Evolutionary conservation across 1,140 invertebrate species (phyloP), one percentile per base, ranked within the genome.

Genomic region (Euwallacea similis): DNA sequence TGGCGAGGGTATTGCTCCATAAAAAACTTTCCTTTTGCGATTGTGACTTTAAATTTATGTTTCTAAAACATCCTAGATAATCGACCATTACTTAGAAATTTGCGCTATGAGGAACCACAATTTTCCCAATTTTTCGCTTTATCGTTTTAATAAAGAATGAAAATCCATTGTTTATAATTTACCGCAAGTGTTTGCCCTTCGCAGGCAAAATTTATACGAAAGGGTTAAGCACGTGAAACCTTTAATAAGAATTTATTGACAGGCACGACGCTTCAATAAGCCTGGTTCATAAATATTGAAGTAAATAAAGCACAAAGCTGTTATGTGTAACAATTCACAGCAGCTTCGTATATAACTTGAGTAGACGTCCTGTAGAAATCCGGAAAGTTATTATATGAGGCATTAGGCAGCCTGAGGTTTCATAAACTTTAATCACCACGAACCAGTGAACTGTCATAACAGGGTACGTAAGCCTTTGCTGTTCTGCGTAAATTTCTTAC

Each of bases 401-500:
- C 42, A 63, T 63, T 63, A 63, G 44, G 61, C 61, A 63, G 41
- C 50, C 33, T 54, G 15, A 66, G 63, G 21, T 66, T 55, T 53
- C 63, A 66, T 66, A 66, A 66, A 66, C 63, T 66, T 66, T 66
- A 66, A 66, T 66, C 63, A 66, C 63, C 47, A 42, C 33, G 42
- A 66, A 53, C 63, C 46, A 66, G 63, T 66, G 21, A 66, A 66
- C 63, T 66, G 63, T 55, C 63, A 66, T 66, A 66, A 53, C 63
- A 66, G 42, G 33, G 21, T 13, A 55, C 46, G 50, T 55, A 16
- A 54, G 63, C 63, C 7, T 63, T 50, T 50, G 16, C 55, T 58
- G 21, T 33, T 33, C n/a, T 61, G 63, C 63, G 50, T 66, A 66
- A 66, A 66, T 66, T 66, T 66, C 63, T 41, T 66, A 66, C 63